Evolutionary conservation across 2,888 invertebrate genomes (phyloP), one percentile per base, ranked within the genome.

Genomic region (Eustalomyia histrio): DNA sequence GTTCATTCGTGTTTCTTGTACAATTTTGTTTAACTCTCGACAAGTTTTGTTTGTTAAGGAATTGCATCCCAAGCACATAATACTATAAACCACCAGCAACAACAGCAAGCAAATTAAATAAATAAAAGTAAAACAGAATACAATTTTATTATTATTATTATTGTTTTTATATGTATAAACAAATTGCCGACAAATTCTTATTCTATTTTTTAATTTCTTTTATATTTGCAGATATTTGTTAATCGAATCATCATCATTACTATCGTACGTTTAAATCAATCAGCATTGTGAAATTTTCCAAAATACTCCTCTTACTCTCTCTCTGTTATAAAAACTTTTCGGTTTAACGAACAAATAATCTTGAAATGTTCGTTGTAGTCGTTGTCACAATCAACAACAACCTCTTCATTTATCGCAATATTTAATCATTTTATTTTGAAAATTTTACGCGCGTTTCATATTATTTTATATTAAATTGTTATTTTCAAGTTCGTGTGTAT

Each of bases 271-370:
- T 58, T 14, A 71, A 47, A 60, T 71, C 35, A 60, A 61, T 71
- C 35, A 60, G 53, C 12, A 35, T 71, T 71, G 69, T 71, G 69
- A 71, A 71, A 71, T 71, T 71, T 61, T 58, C 29, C 33, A 35
- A 60, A 60, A 18, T 68, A 52, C 21, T 39, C 43, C n/a, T 12
- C 21, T 14, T 53, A 18, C 50, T 24, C 43, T n/a, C 43, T n/a
- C 43, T 47, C 5, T n/a, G 43, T n/a, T n/a, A n/a, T 47, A n/a
- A 39, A 39, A 14, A 47, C 43, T 1, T 6, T 47, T 47, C 43
- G 43, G 43, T 16, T 16, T 29, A 21, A 8, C 55, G 7, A 10
- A n/a, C 6, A 58, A 58, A 33, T 58, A 33, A 29, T 47, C 29
- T 21, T 63, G 29, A 63, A 63, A 43, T 63, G 50, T 61, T 47